Base-by-base conservation (phyloP, 2,888 invertebrate genomes). In the Hermaeophaga mercurialis region DNA sequence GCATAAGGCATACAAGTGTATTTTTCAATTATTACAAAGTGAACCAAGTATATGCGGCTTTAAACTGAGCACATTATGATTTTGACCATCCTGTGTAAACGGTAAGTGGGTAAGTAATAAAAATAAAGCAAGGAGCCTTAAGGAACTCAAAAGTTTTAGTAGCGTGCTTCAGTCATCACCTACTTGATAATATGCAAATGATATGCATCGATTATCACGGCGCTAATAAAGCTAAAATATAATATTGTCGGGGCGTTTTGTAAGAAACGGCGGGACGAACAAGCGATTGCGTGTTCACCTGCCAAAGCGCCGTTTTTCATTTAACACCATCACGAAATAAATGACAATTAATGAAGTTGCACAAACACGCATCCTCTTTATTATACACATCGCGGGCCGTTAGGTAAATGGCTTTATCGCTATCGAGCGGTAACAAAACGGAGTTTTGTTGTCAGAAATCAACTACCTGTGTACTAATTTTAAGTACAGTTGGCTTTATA, bases 321-420 rank as follows among this genome's bases (percentile, higher is more conserved):
- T 58, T 45, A 58, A 49, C 58, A 49, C 58, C 39, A 44, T 45
- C 33, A 45, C 53, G 43, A 41, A 58, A 58, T 54, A 48, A 49
- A 58, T 49, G 58, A 54, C 58, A 54, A 54, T 58, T 58, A 58
- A 58, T 58, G 58, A 58, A 58, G 58, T 44, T 49, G 58, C 58
- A 54, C 49, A 58, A 58, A 58, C 58, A 58, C 48, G 57, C 57
- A 44, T 53, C 24, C 34, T 43, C 52, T 48, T 43, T 24, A 24
- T 24, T 12, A 8, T 24, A 9, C 6, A 54, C 47, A 38, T 7
- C 18, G 28, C 39, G 18, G 24, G 31, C 54, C 58, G 58, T 54
- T 54, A 45, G 26, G 14, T 49, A 26, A 49, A 58, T 54, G 44
- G 31, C 57, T 57, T 54, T 44, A 57, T 52, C 52, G 15, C 14